Evolutionary conservation across 1,140 invertebrate species (phyloP).

Genomic region (Camponotus pennsylvanicus): DNA sequence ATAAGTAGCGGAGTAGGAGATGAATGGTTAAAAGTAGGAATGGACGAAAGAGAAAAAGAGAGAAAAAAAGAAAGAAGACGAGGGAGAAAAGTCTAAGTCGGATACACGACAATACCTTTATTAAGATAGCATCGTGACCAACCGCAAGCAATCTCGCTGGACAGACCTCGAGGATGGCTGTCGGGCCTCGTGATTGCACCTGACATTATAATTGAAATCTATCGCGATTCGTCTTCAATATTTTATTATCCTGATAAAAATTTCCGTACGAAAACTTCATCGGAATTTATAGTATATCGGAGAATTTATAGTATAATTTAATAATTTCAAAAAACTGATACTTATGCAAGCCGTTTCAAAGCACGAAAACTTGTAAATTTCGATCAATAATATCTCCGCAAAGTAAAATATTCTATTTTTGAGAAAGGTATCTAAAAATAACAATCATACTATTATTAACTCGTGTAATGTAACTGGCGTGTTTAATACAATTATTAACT

Average conservation of each 20-base stretch:
- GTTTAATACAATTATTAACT: slow-evolving; percentile 10
- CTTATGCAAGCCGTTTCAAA: not conserved
- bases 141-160: slow-evolving; percentile 66
- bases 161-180: slow-evolving; percentile 63
- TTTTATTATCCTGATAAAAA: slow-evolving; percentile 20
- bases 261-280: not conserved
- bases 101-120: slow-evolving; percentile 72
- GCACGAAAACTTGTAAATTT: not conserved
- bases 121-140: slow-evolving; percentile 73
- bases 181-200: slow-evolving; percentile 59
- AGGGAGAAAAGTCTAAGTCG: slow-evolving; percentile 65
- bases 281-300: slow-evolving; percentile 24
- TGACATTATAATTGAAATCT: slow-evolving; percentile 69
- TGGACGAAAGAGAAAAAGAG: not conserved
- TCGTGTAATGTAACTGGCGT: not conserved
- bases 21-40: not conserved
- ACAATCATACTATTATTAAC: not conserved
- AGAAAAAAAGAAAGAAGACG: slow-evolving; percentile 26
- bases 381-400: not conserved
- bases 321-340: slow-evolving; percentile 1
- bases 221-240: slow-evolving; percentile 58
- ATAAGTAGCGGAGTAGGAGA: slow-evolving; percentile 63
- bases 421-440: not conserved
- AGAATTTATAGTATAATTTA: slow-evolving; percentile 45
- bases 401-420: not conserved